Evolutionary conservation across 2,113 vertebrate species (phyloP).

Genomic region (Falco punctatus): DNA sequence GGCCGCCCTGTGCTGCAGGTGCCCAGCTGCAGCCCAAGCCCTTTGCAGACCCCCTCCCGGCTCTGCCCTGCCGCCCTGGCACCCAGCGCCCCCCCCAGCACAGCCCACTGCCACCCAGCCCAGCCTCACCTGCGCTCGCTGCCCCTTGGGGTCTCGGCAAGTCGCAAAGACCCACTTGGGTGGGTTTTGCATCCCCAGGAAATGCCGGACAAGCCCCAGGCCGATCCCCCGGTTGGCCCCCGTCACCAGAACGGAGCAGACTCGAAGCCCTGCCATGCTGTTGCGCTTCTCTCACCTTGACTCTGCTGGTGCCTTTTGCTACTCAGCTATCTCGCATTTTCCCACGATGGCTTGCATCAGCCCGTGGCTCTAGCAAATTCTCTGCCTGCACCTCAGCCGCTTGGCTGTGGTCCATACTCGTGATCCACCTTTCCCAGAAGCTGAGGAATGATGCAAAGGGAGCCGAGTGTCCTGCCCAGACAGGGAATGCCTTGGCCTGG

Average conservation of each 20-base stretch:
- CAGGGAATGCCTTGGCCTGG: not conserved
- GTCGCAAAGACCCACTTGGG: slow-evolving; percentile 41
- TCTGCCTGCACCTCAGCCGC: not conserved
- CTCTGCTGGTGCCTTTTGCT: not conserved
- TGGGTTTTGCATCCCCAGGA: not conserved
- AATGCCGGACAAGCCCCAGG: slow-evolving; percentile 28
- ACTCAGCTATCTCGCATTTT: not conserved
- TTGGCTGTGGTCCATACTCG: slow-evolving; percentile 13
- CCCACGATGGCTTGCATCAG: slow-evolving; percentile 16
- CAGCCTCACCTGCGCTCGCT: slow-evolving; percentile 35
- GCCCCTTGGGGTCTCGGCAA: slow-evolving; percentile 52
- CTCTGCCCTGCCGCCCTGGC: not conserved
- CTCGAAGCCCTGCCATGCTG: not conserved
- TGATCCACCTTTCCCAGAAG: not conserved
- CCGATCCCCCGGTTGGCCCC: slow-evolving; percentile 62
- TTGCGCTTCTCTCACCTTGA: not conserved
- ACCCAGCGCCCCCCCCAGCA: rapidly evolving
- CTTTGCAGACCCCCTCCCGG: not conserved
- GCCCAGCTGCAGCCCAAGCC: not conserved
- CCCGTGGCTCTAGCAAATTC: not conserved
- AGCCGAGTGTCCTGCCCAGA: not conserved
- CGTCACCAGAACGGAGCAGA: slow-evolving; percentile 31
- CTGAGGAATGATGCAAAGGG: not conserved
- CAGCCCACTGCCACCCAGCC: not conserved
- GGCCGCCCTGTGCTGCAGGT: not conserved